Conservation (phyloP, 2,797 vertebrate genomes). For the Mormyrops attenuatus region DNA sequence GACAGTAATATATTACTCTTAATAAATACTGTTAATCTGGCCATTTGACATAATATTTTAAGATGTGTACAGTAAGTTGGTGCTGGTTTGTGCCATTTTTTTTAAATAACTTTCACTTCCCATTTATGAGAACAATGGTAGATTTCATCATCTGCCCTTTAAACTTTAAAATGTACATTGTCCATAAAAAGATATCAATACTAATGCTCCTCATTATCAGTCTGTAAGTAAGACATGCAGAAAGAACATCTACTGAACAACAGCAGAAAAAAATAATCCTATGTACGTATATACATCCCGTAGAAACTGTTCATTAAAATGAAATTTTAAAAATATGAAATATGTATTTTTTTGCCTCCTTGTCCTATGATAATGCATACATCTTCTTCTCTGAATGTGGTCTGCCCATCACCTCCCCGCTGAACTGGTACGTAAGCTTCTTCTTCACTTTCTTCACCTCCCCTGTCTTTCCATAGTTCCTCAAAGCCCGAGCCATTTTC, state of each 20-base stretch:
- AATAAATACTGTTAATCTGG: neutral
- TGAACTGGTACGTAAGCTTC: slow-evolving; percentile 98
- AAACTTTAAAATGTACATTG: neutral
- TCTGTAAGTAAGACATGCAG: neutral
- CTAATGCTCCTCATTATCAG: neutral
- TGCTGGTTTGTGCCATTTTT: neutral
- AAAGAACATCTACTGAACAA: neutral
- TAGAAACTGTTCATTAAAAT: neutral
- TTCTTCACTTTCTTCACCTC: slow-evolving; percentile 98
- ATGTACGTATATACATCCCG: neutral
- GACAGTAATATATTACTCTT: neutral
- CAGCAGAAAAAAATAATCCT: neutral
- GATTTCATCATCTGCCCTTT: neutral
- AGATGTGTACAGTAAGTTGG: neutral
- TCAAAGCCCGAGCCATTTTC: slow-evolving; percentile 96
- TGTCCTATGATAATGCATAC: neutral
- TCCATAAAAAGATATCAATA: neutral
- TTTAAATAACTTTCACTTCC: neutral
- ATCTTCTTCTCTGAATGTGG: slow-evolving; percentile 70
- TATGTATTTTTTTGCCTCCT: neutral
- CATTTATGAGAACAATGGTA: neutral
- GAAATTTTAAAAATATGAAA: neutral
- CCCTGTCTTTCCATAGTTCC: slow-evolving; percentile 98
- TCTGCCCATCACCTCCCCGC: slow-evolving; percentile 90
- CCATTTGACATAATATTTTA: neutral